Conservation (phyloP, 2,113 vertebrate species). For the Neolamprologus falcicula region DNA sequence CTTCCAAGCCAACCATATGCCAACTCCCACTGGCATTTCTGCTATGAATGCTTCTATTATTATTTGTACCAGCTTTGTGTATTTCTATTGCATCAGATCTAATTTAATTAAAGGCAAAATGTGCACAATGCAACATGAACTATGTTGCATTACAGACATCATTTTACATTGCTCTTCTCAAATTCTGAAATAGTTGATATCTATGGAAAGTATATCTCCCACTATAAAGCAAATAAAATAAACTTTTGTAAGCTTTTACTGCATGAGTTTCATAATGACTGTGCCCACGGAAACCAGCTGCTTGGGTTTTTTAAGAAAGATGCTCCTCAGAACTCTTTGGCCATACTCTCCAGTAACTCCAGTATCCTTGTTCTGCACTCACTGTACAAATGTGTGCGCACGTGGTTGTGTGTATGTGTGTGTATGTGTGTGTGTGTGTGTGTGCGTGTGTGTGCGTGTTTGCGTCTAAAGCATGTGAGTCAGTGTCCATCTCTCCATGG, state of each 20-base stretch:
- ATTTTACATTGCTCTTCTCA: not conserved
- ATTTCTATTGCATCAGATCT: not conserved
- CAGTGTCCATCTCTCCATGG: constrained; percentile 58
- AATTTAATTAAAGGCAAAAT: not conserved
- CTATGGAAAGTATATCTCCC: not conserved
- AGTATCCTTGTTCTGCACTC: not conserved
- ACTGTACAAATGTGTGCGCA: constrained; percentile 9
- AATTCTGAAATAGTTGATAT: not conserved
- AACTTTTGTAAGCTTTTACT: not conserved
- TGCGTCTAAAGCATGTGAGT: constrained; percentile 1
- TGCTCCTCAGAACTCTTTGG: not conserved
- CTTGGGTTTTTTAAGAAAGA: not conserved
- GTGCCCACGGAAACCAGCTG: too few species aligned
- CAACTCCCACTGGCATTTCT: not conserved
- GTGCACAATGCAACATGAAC: not conserved
- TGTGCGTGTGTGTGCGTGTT: not conserved
- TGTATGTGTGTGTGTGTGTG: too few species aligned
- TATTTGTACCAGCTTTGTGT: not conserved
- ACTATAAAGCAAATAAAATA: not conserved
- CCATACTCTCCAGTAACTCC: not conserved
- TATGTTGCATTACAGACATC: not conserved
- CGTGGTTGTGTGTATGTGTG: not conserved
- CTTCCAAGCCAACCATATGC: not conserved
- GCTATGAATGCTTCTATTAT: not conserved
- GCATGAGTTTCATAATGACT: not conserved